Conservation (phyloP, 2,888 invertebrate genomes). For the Zhuqinia jingwanae region DNA sequence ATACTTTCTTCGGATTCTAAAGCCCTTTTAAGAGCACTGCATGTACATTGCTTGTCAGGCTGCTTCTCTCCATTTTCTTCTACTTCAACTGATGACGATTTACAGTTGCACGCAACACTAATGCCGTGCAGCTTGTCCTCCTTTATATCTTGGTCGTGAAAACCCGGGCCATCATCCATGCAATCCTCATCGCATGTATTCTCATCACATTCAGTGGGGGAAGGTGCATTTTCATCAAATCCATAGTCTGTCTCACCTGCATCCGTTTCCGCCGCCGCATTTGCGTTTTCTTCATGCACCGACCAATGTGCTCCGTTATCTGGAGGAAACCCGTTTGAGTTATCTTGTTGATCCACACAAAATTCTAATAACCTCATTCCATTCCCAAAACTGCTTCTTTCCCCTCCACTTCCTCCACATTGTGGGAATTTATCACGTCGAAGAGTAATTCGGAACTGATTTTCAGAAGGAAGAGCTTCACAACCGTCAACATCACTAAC, state of each 20-base stretch:
- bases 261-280: constrained; percentile 61
- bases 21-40: constrained; percentile 33
- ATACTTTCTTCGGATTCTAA: constrained; percentile 73
- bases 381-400: neutral
- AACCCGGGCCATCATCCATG: constrained; percentile 33
- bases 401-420: no score
- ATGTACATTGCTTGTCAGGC: constrained; percentile 44
- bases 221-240: constrained; percentile 65
- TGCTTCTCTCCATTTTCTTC: constrained; percentile 62
- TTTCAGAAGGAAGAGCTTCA: constrained; percentile 39
- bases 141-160: constrained; percentile 31
- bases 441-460: constrained; percentile 60
- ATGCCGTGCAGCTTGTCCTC: constrained; percentile 41
- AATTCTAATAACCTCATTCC: constrained; percentile 27
- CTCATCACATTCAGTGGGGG: constrained; percentile 61
- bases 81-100: neutral
- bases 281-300: constrained; percentile 67
- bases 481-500: constrained; percentile 75
- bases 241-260: constrained; percentile 58
- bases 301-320: constrained; percentile 51
- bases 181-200: constrained; percentile 64
- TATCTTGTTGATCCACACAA: constrained; percentile 54
- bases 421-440: constrained; percentile 31
- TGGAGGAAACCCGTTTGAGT: constrained; percentile 48
- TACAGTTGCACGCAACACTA: neutral